Base-by-base conservation (phyloP, 1,140 invertebrate species). In the Pseudomyrmex gracilis region DNA sequence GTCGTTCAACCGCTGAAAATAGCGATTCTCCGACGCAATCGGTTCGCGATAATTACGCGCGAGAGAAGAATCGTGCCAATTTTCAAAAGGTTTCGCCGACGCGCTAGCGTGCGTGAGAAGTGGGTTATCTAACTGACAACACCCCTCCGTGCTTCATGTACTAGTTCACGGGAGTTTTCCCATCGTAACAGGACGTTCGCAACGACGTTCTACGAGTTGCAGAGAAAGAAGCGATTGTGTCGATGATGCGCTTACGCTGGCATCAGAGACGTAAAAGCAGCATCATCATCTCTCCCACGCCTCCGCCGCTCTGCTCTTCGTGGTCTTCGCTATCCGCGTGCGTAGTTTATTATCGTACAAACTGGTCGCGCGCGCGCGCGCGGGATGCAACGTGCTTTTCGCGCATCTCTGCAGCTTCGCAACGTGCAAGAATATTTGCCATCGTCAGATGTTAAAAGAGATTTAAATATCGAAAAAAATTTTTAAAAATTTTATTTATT, bases 91-190 rank as follows among this genome's bases (percentile, higher is more conserved):
- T 83, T 66, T 83, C 51, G 66, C 67, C 80, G 67, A 74, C 77
- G 64, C n/a, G 64, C 73, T 64, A 60, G 80, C 57, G 47, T 51
- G 2, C 86, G 91, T 92, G 91, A 91, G 91, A 92, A 92, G 87
- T 92, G 83, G 91, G 91, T 92, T 91, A 92, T 86, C 87, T 87
- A 89, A 89, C 89, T 86, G 86, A 83, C 84, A 86, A 85, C 86
- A 89, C 85, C 66, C 86, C 82, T 53, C 34, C 70, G 77, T 89
- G 74, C 83, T 74, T 89, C 85, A 85, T 78, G 58, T 85, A 34
- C 34, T 34, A 82, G 84, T 78, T 88, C 86, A 85, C 86, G 84
- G 67, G 87, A 88, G 61, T 85, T 88, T 86, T 89, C 87, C 68
- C 89, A 90, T 57, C 82, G 80, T 66, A 80, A 82, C 63, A 43